Conservation (phyloP, 1,140 invertebrate species). For the Sycophaga agraensis region DNA sequence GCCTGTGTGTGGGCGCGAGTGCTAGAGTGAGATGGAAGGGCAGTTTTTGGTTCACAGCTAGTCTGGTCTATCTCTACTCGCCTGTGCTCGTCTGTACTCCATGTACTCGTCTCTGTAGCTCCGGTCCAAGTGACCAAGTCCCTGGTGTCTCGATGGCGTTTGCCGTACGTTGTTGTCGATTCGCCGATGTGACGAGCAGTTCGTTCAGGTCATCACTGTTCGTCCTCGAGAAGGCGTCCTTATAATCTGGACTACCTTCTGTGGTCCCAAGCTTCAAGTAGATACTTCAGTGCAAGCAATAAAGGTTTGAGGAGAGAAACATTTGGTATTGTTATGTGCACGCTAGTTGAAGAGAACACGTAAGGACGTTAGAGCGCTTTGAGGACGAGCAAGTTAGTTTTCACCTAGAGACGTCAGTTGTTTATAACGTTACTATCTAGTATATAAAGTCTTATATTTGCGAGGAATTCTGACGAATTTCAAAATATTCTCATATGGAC, state of each 20-base stretch:
- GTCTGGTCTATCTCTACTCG: no score
- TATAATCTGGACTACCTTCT: not conserved
- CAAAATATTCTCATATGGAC: no score
- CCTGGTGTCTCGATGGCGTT: conserved; percentile 19
- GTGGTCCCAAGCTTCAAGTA: no score
- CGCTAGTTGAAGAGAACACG: conserved; percentile 2
- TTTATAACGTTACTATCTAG: no score
- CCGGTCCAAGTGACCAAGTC: not conserved
- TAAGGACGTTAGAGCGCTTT: conserved; percentile 3
- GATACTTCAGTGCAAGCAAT: not conserved
- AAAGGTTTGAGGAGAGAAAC: conserved; percentile 1
- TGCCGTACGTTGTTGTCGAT: conserved; percentile 8
- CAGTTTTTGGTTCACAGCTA: not conserved
- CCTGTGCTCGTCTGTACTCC: no score
- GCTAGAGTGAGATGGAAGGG: no score
- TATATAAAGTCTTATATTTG: no score
- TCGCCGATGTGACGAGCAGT: conserved; percentile 6
- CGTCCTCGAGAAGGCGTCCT: not conserved
- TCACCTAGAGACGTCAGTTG: not conserved
- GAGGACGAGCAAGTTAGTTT: conserved; percentile 1
- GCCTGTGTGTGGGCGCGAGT: not conserved
- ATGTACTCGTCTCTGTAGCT: no score
- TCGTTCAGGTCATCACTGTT: not conserved
- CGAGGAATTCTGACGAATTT: no score
- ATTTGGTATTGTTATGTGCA: conserved; percentile 1